Conservation (phyloP, 1,140 invertebrate genomes). For the Drosophila tropicalis region DNA sequence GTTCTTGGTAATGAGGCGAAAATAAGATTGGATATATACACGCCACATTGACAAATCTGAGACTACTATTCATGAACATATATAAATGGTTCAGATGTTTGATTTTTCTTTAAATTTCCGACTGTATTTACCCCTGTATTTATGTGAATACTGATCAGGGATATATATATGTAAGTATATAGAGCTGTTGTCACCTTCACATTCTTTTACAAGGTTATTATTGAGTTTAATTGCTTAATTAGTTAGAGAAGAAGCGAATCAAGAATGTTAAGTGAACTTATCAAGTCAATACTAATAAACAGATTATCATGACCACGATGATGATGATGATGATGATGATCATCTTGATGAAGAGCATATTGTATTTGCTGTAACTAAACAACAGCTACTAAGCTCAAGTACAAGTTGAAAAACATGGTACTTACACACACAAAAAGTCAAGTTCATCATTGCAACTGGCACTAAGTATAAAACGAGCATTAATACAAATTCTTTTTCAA, state of each 20-base stretch:
- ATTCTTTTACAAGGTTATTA: background rate
- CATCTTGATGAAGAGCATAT: background rate
- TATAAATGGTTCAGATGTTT: too few species aligned
- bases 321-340: background rate
- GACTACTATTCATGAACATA: too few species aligned
- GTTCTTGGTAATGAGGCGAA: background rate
- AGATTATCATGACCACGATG: background rate
- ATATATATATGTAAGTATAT: background rate
- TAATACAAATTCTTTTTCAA: constrained; percentile 4
- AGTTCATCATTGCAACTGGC: constrained; percentile 1
- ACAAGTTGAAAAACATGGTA: background rate
- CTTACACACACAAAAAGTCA: background rate
- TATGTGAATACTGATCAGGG: too few species aligned
- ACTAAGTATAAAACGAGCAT: background rate
- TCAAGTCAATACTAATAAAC: background rate
- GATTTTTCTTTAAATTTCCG: too few species aligned
- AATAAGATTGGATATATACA: background rate
- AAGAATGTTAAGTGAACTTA: constrained; percentile 4
- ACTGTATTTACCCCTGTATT: too few species aligned
- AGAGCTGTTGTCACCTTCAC: too few species aligned
- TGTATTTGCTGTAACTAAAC: constrained; percentile 5
- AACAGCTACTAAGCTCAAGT: background rate
- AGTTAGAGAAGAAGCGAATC: background rate
- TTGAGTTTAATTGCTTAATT: background rate
- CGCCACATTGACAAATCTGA: background rate